Percentiles rank a stretch among this genome's conserved stretches.
phyloP scores from a whole-genome alignment of 2,797 vertebrate genomes.

The Pangasius krempfi region DNA sequence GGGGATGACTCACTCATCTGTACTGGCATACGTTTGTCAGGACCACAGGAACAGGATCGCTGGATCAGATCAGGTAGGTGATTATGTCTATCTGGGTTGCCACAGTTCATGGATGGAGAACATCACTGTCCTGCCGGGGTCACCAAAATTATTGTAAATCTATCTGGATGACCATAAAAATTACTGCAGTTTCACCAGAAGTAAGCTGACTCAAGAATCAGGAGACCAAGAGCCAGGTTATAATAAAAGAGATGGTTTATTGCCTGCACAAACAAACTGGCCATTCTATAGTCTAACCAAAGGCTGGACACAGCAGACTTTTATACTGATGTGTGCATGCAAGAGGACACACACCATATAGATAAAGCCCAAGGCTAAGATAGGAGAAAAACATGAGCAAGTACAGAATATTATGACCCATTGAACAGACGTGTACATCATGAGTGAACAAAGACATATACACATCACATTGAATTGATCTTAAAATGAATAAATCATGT shows the following conservation, averaged over 20 bases:
- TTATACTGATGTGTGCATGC: not conserved
- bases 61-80: not conserved
- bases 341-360: not conserved
- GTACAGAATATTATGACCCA: not conserved
- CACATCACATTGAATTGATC: too few species aligned
- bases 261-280: not conserved
- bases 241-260: not conserved
- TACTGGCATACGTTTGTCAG: not conserved
- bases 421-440: too few species aligned
- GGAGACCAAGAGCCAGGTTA: not conserved
- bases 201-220: not conserved
- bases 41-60: not conserved
- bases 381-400: not conserved
- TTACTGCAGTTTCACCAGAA: not conserved
- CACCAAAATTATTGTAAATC: not conserved
- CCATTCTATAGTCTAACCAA: not conserved
- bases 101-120: not conserved
- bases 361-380: not conserved
- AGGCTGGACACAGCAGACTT: not conserved
- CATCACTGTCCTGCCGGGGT: not conserved
- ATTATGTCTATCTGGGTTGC: not conserved
- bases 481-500: too few species aligned
- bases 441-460: too few species aligned
- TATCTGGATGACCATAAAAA: not conserved
- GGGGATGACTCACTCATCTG: not conserved